phyloP scores from a whole-genome alignment of 2,113 vertebrate genomes.

The Henicopernis longicauda region DNA sequence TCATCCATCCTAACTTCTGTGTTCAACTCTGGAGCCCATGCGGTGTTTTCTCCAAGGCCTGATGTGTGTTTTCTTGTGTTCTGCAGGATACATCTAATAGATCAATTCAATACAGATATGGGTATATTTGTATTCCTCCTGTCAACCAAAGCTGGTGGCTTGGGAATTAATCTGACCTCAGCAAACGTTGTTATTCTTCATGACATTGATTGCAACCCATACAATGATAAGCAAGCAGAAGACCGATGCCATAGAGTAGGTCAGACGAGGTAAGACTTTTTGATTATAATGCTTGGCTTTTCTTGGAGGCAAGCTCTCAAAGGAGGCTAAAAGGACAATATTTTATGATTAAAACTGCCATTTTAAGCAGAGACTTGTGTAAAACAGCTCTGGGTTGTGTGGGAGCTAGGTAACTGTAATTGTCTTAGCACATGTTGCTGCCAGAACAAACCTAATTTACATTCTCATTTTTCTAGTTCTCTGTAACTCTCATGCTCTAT shows the following conservation, averaged over 20 bases:
- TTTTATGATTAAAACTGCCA: background rate
- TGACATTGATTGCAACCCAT: constrained; percentile 97
- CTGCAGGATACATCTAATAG: constrained; percentile 91
- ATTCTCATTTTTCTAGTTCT: background rate
- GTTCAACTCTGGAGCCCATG: background rate
- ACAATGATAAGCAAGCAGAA: constrained; percentile 97
- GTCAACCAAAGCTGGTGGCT: constrained; percentile 94
- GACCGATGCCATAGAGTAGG: constrained; percentile 96
- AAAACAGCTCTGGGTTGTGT: background rate
- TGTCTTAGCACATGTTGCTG: background rate
- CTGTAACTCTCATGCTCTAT: background rate
- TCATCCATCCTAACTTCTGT: background rate
- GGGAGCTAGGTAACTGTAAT: background rate
- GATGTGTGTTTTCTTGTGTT: background rate
- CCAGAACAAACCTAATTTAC: background rate
- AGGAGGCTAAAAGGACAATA: background rate
- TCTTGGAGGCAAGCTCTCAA: background rate
- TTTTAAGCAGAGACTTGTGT: background rate
- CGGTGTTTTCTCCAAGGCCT: background rate
- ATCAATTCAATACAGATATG: constrained; percentile 90
- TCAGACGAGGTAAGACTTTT: constrained; percentile 81
- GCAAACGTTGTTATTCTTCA: constrained; percentile 97
- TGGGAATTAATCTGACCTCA: constrained; percentile 95
- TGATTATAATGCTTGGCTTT: background rate
- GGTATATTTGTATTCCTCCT: constrained; percentile 94